Evolutionary conservation across 2,888 invertebrate genomes (phyloP), one percentile per base, ranked within the genome.

Genomic region (Drosophila gaucha): DNA sequence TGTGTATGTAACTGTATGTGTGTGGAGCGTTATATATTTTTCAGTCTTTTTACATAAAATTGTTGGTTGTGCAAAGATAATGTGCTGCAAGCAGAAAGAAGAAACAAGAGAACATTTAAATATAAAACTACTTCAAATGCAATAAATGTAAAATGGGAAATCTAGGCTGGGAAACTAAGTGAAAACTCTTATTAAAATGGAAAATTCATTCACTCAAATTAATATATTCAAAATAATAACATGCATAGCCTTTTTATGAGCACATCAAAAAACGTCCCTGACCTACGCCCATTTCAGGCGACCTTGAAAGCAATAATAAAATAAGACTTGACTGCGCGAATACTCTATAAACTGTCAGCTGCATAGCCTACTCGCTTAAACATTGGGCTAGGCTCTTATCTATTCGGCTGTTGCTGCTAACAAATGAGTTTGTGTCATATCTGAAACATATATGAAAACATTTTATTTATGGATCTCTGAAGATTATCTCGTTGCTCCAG

Each of bases 21-120:
- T 46, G 51, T 24, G 46, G 26, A 31, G 28, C 8, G 30, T 26
- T 12, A 30, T 67, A 44, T 18, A 43, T 60, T 20, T 26, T 39
- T 83, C 84, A 83, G 84, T 83, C 84, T 80, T 83, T 64, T 67
- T 35, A 22, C 52, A 49, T 28, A 57, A 49, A 56, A 62, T 54
- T 33, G 2, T 56, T 47, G 50, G 43, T 24, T 36, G 46, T 16
- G 58, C 41, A 28, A 47, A 26, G 20, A n/a, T 18, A 38, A 38
- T 55, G 43, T 52, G 68, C 72, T 72, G 64, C 44, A 64, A 60
- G 20, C 9, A 47, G 22, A 44, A 3, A 12, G 14, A 9, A 16
- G 18, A 14, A 36, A 41, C 4, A 0, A 8, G 2, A 35, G 3
- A 8, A n/a, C n/a, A n/a, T n/a, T n/a, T n/a, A n/a, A n/a, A n/a